These are phyloP conservation scores for Phrynosoma platyrhinos DNA, from an alignment of 2,113 vertebrate species.

Conservation along the genomic window DNA sequence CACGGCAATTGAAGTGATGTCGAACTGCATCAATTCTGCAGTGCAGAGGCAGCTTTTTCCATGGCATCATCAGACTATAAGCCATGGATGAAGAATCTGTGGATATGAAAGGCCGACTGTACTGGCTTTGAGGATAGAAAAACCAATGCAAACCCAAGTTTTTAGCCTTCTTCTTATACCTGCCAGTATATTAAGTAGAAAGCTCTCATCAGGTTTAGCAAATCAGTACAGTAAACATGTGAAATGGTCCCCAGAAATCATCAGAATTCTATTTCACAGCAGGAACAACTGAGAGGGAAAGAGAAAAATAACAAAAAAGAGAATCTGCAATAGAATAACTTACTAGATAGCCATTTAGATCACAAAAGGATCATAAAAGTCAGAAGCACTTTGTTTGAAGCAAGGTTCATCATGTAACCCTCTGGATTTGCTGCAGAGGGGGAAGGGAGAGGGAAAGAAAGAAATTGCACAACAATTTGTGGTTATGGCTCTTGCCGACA, in stretches of 20 bases:
- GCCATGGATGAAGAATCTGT: no score
- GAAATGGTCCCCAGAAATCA: constrained; percentile 81
- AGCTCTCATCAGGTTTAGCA: constrained; percentile 79
- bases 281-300: constrained; percentile 73
- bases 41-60: no score
- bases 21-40: no score
- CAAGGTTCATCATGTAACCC: constrained; percentile 81
- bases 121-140: constrained; percentile 59
- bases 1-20: no score
- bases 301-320: constrained; percentile 49
- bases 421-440: constrained; percentile 66
- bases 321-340: constrained; percentile 80
- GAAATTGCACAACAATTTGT: constrained; percentile 85
- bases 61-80: no score
- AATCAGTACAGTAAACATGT: constrained; percentile 81
- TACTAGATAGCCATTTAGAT: constrained; percentile 84
- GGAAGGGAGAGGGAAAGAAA: constrained; percentile 48
- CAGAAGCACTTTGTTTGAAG: constrained; percentile 83
- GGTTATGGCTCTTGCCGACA: constrained; percentile 80
- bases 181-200: constrained; percentile 77
- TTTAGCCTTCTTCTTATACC: constrained; percentile 65
- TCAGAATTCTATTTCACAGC: constrained; percentile 81
- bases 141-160: constrained; percentile 30
- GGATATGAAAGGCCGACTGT: background rate
- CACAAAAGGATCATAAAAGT: constrained; percentile 85